Percentiles rank a stretch among this genome's conserved stretches.
Evolutionary conservation across 2,113 vertebrate species (phyloP).

Genomic region (Bubo blakistoni): DNA sequence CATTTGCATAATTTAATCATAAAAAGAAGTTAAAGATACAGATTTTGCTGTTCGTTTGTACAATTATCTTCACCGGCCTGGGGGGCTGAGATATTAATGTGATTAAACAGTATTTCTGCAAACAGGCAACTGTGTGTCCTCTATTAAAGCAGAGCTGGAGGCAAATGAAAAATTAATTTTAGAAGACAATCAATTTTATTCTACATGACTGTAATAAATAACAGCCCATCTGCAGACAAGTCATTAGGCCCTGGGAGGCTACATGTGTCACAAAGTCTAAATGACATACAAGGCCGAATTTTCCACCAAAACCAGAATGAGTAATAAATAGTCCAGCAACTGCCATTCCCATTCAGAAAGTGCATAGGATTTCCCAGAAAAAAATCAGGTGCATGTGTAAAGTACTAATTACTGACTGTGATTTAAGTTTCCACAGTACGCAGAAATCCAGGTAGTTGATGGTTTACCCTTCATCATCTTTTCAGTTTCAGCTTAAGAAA

Average conservation of each 20-base stretch:
- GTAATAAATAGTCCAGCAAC: constrained; percentile 61
- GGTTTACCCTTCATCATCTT: not conserved
- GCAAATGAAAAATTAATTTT: constrained; percentile 93
- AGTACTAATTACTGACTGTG: not conserved
- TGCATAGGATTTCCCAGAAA: constrained; percentile 15
- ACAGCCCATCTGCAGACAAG: constrained; percentile 85
- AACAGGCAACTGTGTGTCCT: constrained; percentile 86
- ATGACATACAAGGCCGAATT: constrained; percentile 76
- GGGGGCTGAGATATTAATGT: constrained; percentile 89
- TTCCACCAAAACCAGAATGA: constrained; percentile 63
- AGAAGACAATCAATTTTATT: constrained; percentile 94
- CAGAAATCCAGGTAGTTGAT: not conserved
- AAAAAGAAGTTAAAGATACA: constrained; percentile 90
- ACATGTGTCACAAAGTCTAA: constrained; percentile 84
- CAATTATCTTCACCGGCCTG: constrained; percentile 86
- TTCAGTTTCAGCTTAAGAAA: not conserved
- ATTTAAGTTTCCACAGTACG: not conserved
- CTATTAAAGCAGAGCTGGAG: constrained; percentile 87
- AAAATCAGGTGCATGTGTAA: not conserved
- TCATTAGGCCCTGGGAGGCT: constrained; percentile 82
- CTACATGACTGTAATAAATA: constrained; percentile 92
- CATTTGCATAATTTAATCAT: constrained; percentile 95
- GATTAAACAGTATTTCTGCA: constrained; percentile 92
- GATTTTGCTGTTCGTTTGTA: constrained; percentile 89
- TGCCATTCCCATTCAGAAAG: constrained; percentile 17